Percentiles rank a stretch among this genome's conserved stretches.
These are phyloP conservation scores for Myzus persicae DNA, from an alignment of 1,140 invertebrate genomes.

Conservation along the genomic window DNA sequence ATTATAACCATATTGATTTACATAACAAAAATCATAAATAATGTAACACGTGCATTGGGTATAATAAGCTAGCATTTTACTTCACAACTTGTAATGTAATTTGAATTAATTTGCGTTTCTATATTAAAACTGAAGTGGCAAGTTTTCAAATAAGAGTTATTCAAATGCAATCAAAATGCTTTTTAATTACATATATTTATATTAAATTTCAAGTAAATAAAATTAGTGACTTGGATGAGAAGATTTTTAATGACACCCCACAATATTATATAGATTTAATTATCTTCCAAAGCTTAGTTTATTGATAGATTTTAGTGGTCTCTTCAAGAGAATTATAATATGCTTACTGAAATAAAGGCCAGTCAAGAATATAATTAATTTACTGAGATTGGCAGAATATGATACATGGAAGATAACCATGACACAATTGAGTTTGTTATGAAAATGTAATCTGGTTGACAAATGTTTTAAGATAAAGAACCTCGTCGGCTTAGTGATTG, in stretches of 20 bases:
- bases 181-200: neutral
- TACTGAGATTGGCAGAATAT: neutral
- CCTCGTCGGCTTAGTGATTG: neutral
- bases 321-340: no score
- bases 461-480: neutral
- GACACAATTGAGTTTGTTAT: neutral
- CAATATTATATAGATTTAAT: neutral
- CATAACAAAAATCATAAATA: neutral
- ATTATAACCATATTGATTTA: neutral
- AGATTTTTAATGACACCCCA: neutral
- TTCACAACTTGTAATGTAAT: neutral
- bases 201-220: neutral
- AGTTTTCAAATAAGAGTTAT: neutral
- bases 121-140: neutral
- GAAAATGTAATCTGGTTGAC: neutral
- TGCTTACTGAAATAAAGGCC: no score
- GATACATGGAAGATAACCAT: no score
- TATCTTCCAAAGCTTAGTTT: neutral
- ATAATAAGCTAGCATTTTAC: neutral
- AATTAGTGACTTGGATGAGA: neutral
- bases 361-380: neutral
- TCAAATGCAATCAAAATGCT: neutral
- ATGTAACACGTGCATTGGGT: neutral
- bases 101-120: neutral
- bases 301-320: neutral